Percentiles rank a stretch among this genome's conserved stretches.
phyloP scores from a whole-genome alignment of 1,140 invertebrate species.

The Globodera rostochiensis region DNA sequence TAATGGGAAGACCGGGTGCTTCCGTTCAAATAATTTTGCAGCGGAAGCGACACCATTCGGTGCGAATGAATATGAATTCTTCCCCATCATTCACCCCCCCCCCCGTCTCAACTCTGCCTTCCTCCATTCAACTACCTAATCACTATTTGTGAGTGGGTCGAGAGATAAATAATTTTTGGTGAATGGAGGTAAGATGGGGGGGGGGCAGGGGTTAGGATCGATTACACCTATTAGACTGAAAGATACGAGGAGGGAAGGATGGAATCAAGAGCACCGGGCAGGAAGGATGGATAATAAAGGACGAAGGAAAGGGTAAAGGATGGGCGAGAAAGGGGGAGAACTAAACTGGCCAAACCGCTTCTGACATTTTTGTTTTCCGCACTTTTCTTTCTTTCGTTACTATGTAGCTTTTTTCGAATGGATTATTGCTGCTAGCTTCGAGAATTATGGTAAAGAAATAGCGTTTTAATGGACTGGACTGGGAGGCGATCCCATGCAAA shows the following conservation, averaged over 20 bases:
- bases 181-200: background rate
- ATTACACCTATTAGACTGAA: background rate
- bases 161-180: background rate
- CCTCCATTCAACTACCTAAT: background rate
- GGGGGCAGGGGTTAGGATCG: background rate
- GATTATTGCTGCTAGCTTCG: too few species aligned
- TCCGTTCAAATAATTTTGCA: too few species aligned
- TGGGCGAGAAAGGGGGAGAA: background rate
- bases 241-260: background rate
- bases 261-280: background rate
- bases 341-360: background rate
- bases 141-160: background rate
- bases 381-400: background rate
- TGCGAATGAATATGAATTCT: too few species aligned
- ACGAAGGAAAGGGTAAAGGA: background rate
- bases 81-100: background rate
- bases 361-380: background rate
- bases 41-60: too few species aligned
- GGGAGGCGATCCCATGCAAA: too few species aligned
- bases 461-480: too few species aligned
- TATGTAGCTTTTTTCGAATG: background rate
- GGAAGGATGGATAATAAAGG: background rate
- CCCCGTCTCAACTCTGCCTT: background rate
- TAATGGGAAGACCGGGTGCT: too few species aligned
- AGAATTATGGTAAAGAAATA: too few species aligned